Evolutionary conservation across 2,797 vertebrate species (phyloP).

Genomic region (Acipenser ruthenus): DNA sequence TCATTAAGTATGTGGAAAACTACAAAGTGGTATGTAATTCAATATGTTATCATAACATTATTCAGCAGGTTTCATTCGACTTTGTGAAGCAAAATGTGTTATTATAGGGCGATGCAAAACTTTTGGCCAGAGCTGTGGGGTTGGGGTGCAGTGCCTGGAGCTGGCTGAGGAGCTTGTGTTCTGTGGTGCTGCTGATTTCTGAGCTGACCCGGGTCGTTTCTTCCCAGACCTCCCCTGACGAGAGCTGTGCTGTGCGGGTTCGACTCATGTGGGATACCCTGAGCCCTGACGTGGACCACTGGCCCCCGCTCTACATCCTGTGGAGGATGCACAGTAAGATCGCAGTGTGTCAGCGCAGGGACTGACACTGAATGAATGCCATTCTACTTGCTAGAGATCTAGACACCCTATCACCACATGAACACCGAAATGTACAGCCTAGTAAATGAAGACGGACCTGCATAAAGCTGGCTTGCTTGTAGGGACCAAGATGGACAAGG

Average conservation of each 20-base stretch:
- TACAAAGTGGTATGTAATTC: no score
- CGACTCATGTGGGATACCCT: slow-evolving; percentile 81
- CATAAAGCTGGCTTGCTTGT: no score
- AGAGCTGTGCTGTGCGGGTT: slow-evolving; percentile 54
- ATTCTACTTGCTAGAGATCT: not conserved
- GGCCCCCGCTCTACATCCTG: slow-evolving; percentile 81
- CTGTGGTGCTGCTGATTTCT: not conserved
- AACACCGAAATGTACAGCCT: no score
- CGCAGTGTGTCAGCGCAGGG: not conserved
- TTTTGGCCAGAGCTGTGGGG: not conserved
- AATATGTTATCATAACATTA: no score
- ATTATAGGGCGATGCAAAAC: no score
- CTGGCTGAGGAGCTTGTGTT: not conserved
- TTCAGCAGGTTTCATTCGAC: no score
- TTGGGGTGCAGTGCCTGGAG: not conserved
- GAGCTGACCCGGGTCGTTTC: not conserved
- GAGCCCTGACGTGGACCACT: slow-evolving; percentile 68
- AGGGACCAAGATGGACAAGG: no score
- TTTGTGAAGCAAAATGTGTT: no score
- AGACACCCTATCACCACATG: no score
- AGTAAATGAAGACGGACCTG: no score
- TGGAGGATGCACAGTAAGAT: slow-evolving; percentile 86
- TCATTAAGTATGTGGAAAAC: no score
- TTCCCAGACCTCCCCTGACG: slow-evolving; percentile 29
- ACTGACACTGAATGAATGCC: not conserved